Evolutionary conservation across 2,797 vertebrate genomes (phyloP), one percentile per base, ranked within the genome.

Genomic region (Caiman crocodilus): DNA sequence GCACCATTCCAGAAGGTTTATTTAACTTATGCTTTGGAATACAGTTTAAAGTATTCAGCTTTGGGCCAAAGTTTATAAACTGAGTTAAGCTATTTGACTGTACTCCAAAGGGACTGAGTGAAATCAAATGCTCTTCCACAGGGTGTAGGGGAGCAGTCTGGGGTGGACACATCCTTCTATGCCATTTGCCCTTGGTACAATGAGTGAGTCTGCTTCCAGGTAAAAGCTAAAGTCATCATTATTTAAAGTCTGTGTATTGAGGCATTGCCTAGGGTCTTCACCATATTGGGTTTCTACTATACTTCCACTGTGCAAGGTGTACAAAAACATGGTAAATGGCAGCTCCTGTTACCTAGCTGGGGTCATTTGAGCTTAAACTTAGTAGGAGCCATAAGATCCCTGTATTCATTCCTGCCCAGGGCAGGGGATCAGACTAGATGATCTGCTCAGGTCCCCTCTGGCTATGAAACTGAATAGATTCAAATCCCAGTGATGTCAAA

Each of bases 121-220:
- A 79, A 50, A 25, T 7, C 16, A 26, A 55, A 18, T 58, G 79
- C 18, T 58, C 7, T 60, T 50, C 28, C 2, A 0, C 25, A 3
- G 76, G 2, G 0, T 0, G 0, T 17, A 30, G 58, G 14, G 55
- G 23, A 0, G 0, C 58, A 2, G 0, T 14, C 2, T 18, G 2
- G 11, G 55, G 42, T 1, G 1, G 14, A 3, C 5, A 4, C 0
- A 2, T 13, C 28, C 71, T 1, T 2, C 18, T 69, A 9, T 20
- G n/a, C 1, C 0, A 3, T 42, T 74, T 57, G 58, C 25, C 59
- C 50, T 60, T 11, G 2, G 4, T 5, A 61, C 4, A 16, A 21
- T 8, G 7, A 15, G 61, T 4, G 21, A n/a, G 3, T 0, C 0
- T 0, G 0, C 32, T 64, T 64, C 10, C 1, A 5, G 32, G 25